A percentile compares a stretch with the other conserved stretches of the same genome.
These are phyloP conservation scores for Etheostoma spectabile DNA, from an alignment of 2,113 vertebrate species.

Conservation along the genomic window DNA sequence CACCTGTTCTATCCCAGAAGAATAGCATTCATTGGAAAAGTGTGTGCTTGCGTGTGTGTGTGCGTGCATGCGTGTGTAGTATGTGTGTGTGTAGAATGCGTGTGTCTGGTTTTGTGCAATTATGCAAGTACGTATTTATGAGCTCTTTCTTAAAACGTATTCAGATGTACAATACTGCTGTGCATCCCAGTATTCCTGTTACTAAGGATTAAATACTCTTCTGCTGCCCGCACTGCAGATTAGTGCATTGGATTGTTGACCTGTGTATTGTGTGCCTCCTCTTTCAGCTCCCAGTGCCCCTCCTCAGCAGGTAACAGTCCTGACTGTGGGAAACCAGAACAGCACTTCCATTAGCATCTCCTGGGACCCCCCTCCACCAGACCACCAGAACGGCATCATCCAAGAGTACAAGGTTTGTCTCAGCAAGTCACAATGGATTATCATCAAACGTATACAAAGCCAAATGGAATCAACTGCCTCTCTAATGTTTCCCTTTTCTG, in stretches of 20 bases:
- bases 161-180: background rate
- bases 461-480: slow-evolving; percentile 22
- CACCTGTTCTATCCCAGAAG: slow-evolving; percentile 41
- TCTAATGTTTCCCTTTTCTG: slow-evolving; percentile 42
- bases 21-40: slow-evolving; percentile 18
- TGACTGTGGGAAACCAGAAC: slow-evolving; percentile 95
- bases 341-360: slow-evolving; percentile 99
- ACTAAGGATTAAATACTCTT: background rate
- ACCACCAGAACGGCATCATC: slow-evolving; percentile 98
- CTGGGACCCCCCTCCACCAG: slow-evolving; percentile 96
- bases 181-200: background rate
- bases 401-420: slow-evolving; percentile 95
- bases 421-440: slow-evolving; percentile 3
- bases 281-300: slow-evolving; percentile 94
- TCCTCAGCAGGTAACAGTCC: slow-evolving; percentile 96
- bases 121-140: slow-evolving; percentile 7
- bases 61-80: slow-evolving; percentile 3
- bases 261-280: slow-evolving; percentile 59
- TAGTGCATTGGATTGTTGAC: slow-evolving; percentile 12
- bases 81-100: background rate
- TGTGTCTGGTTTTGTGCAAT: slow-evolving; percentile 10
- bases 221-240: background rate
- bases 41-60: background rate
- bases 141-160: slow-evolving; percentile 9
- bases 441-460: slow-evolving; percentile 3